Base-by-base conservation (phyloP, 2,797 vertebrate genomes). In the Chaunax sp. region DNA sequence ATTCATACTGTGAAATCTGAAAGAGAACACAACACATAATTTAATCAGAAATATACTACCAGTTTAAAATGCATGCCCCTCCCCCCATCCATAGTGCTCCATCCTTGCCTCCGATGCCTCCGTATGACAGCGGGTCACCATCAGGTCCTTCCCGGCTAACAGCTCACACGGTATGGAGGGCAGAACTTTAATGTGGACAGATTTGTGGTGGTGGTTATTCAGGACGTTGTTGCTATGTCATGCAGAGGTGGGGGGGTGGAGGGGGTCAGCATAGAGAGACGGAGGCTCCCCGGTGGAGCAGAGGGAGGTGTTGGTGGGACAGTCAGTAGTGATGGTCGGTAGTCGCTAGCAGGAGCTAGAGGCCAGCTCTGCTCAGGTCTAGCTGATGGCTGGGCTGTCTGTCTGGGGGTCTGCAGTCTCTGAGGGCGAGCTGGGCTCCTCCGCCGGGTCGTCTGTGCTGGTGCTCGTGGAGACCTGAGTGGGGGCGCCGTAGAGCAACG, bases 391-490 rank as follows among this genome's bases (percentile, higher is more conserved):
- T 0, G 92, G 94, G 90, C 90, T 94, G 78, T 96, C 96, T 87
- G 94, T 91, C 74, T 84, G 89, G 49, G 83, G 55, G 11, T 81
- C 77, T 56, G 86, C 74, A 70, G 88, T 84, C 79, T 91, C 86
- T 72, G 87, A 83, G 25, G 85, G 62, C 0, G 77, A 73, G 82
- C 79, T 41, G 49, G 89, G 54, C 87, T 95, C 79, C 75, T 95
- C 89, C 0, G 88, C 64, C 28, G 95, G 88, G 88, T 95, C 95
- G 6, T 91, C 92, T 87, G 93, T 95, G 95, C 96, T 97, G 95
- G 95, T 96, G 89, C 92, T 93, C 72, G 95, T 94, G 67, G 96
- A 96, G 88, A 97, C 96, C 87, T 95, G 95, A 89, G 95, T 92
- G 14, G 96, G 94, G 83, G 64, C 63, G 6, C 78, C 64, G 11